Base-by-base conservation (phyloP, 2,888 invertebrate genomes). In the Microplitis manilae region DNA sequence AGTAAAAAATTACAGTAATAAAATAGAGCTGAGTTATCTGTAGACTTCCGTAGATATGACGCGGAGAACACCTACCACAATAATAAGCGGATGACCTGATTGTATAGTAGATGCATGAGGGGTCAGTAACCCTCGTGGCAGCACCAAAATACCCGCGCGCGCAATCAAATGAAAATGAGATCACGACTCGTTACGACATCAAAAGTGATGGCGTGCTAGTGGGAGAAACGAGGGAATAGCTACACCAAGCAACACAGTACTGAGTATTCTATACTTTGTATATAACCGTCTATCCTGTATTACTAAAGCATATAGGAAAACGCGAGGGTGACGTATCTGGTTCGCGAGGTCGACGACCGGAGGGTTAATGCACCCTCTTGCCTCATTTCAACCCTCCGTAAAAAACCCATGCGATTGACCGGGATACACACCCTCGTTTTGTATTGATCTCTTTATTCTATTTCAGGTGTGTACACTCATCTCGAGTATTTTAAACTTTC, bases 101-200 rank as follows among this genome's bases (percentile, higher is more conserved):
- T 89, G 87, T 84, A 88, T 87, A 88, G 87, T 88, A 88, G 90
- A 89, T 89, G 86, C 87, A 86, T 85, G 82, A 77, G 78, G 85
- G 90, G 89, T 89, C 89, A 87, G 84, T 89, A 86, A 90, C 89
- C 89, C 82, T 64, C 17, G 75, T 76, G 76, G 77, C 78, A 79
- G 79, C 79, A 80, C 80, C 79, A 78, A 82, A 81, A 81, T 79
- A 80, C 71, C 69, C 74, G 78, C 79, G 82, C 83, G 88, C 83
- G 89, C 89, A 89, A 90, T 90, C 88, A 88, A 89, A 90, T 87
- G 90, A 90, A 90, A 90, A 90, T 90, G 90, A 89, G 90, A 89
- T 90, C 90, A 88, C 87, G 88, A 89, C 87, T 89, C 87, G 89
- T 88, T 88, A 89, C 89, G 87, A 88, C 89, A 89, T 89, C 87